Conservation (phyloP, 2,113 vertebrate species). For the Antechinus flavipes region DNA sequence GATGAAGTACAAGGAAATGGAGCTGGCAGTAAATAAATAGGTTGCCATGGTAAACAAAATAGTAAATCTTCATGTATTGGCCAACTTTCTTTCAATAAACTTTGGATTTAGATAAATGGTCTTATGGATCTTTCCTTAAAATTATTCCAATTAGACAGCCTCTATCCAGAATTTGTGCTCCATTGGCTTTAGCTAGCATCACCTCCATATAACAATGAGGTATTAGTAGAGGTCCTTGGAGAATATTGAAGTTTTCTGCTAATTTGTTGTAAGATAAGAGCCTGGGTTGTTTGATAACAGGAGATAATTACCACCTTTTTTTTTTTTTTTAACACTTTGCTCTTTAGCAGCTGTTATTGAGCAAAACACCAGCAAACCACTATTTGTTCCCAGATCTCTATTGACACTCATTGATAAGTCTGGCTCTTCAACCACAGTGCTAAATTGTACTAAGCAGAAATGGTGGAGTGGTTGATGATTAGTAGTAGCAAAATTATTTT, state of each 20-base stretch:
- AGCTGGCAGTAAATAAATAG: neutral
- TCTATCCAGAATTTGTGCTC: neutral
- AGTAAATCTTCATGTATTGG: neutral
- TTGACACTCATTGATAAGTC: conserved; percentile 26
- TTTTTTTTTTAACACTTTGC: neutral
- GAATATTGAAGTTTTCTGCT: neutral
- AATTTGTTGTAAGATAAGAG: neutral
- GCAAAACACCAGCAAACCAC: neutral
- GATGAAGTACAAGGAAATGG: neutral
- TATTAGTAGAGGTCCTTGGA: neutral
- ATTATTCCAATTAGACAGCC: neutral
- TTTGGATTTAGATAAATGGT: neutral
- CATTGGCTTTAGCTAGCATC: neutral
- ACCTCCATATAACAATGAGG: neutral
- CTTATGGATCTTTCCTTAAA: neutral
- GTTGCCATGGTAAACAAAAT: neutral
- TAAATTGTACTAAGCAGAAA: conserved; percentile 18
- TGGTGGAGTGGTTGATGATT: conserved; percentile 17
- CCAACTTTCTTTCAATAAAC: neutral
- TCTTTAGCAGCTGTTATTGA: neutral
- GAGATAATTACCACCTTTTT: neutral
- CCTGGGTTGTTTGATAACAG: neutral
- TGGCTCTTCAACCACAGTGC: neutral
- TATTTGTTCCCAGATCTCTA: conserved; percentile 2
- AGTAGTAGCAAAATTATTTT: conserved; percentile 48